Base-by-base conservation (phyloP, 2,113 vertebrate genomes). In the Zootoca vivipara region DNA sequence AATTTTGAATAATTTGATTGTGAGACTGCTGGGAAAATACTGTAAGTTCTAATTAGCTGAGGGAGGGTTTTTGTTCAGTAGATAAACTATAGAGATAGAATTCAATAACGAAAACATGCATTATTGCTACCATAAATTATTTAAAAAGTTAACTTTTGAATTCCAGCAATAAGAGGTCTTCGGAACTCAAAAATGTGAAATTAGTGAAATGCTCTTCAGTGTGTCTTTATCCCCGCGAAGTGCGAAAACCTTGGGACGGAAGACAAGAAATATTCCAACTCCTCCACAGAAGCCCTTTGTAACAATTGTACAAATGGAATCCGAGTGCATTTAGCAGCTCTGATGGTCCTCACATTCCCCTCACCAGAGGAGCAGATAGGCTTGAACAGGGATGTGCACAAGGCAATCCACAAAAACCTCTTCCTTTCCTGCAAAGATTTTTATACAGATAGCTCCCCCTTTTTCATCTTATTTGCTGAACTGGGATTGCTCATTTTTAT, bases 1-100 rank as follows among this genome's bases (percentile, higher is more conserved):
- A 97, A 97, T 97, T 97, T 97, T 97, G 97, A 97, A 97, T 97
- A 97, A 97, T 97, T 97, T 97, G 97, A 97, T 97, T 97, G 97
- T 97, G 95, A 96, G 97, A 96, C 97, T 97, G 96, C 96, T 97
- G 96, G 96, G 97, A 96, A 97, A 97, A 97, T 96, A 95, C 92
- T 94, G 95, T 96, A 96, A 94, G 95, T 97, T 97, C 94, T 97
- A 97, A 97, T 97, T 97, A 97, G 97, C 96, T 92, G 93, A 93
- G 94, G 95, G 96, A 97, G 93, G 89, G 94, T 96, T 97, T 72
- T 95, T 95, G 95, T 95, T 96, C 96, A 93, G 85, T 91, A 93
- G 92, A 94, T 91, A 92, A 96, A 96, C 94, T 91, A 89, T 58
- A 92, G 92, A 96, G 95, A 97, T 87, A 94, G 89, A 95, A 93